phyloP scores from a whole-genome alignment of 2,888 invertebrate genomes.

The Aspidiotus rigidus region DNA sequence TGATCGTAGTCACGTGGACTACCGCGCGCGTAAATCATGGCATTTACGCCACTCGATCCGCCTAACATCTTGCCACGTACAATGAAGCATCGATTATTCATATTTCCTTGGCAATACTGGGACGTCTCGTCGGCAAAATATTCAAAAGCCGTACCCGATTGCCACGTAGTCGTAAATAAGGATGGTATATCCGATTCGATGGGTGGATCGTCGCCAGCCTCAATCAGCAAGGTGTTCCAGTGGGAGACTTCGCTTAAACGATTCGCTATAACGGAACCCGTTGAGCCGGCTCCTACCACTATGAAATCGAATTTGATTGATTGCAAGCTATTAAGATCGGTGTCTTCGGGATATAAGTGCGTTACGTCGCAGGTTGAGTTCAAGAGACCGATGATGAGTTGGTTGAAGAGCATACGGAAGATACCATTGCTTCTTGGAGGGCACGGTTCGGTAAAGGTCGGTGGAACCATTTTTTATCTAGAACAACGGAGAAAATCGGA shows the following conservation, averaged over 20 bases:
- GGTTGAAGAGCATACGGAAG: not conserved
- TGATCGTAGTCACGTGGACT: constrained; percentile 55
- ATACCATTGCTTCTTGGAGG: constrained; percentile 5
- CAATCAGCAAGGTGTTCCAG: constrained; percentile 48
- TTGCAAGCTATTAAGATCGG: not conserved
- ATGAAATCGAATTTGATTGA: constrained; percentile 38
- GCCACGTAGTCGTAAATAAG: constrained; percentile 42
- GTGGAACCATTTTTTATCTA: not conserved
- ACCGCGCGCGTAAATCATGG: constrained; percentile 54
- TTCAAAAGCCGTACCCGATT: constrained; percentile 8
- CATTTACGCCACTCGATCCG: constrained; percentile 19
- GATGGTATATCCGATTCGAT: constrained; percentile 46
- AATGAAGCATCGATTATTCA: constrained; percentile 8
- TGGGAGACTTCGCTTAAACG: constrained; percentile 45
- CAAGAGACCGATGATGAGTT: constrained; percentile 12
- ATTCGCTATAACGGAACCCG: constrained; percentile 49
- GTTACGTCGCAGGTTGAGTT: constrained; percentile 15
- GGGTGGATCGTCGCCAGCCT: constrained; percentile 48
- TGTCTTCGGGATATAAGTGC: not conserved
- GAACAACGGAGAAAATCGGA: not conserved
- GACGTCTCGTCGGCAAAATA: not conserved
- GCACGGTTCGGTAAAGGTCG: constrained; percentile 1
- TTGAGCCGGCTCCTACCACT: constrained; percentile 44
- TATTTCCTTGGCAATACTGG: not conserved
- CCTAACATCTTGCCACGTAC: constrained; percentile 19